Evolutionary conservation across 2,888 invertebrate genomes (phyloP).

Genomic region (Rugalucina vietnamica): DNA sequence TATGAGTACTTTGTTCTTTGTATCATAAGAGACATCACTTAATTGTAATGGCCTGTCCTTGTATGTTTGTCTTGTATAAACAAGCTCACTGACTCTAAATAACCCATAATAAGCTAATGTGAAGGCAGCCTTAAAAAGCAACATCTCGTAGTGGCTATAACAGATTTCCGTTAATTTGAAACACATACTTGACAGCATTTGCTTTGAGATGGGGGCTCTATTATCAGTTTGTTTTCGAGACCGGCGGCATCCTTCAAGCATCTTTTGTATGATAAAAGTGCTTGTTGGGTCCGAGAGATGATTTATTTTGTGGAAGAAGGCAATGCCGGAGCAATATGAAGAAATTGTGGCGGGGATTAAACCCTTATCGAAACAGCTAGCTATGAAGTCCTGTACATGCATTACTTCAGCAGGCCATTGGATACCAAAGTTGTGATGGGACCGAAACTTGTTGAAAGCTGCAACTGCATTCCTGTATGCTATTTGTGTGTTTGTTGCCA

Average conservation of each 20-base stretch:
- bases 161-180: background rate
- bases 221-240: no score
- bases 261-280: no score
- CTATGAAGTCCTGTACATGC: no score
- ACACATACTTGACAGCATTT: no score
- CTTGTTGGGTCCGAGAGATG: conserved; percentile 7
- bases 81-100: background rate
- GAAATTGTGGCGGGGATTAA: conserved; percentile 16
- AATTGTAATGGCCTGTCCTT: background rate
- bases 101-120: background rate
- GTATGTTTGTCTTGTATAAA: background rate
- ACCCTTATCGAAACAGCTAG: conserved; percentile 15
- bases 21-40: background rate
- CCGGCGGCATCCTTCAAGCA: background rate
- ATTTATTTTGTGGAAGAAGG: conserved; percentile 31
- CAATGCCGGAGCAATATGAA: conserved; percentile 22
- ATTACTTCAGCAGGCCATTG: no score
- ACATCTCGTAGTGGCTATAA: background rate
- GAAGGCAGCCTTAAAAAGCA: background rate
- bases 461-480: no score
- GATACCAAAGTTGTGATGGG: no score
- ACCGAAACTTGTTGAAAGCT: no score
- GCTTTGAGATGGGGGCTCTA: background rate
- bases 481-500: no score
- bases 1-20: background rate